Base-by-base conservation (phyloP, 2,113 vertebrate genomes). In the Cisticola juncidis region DNA sequence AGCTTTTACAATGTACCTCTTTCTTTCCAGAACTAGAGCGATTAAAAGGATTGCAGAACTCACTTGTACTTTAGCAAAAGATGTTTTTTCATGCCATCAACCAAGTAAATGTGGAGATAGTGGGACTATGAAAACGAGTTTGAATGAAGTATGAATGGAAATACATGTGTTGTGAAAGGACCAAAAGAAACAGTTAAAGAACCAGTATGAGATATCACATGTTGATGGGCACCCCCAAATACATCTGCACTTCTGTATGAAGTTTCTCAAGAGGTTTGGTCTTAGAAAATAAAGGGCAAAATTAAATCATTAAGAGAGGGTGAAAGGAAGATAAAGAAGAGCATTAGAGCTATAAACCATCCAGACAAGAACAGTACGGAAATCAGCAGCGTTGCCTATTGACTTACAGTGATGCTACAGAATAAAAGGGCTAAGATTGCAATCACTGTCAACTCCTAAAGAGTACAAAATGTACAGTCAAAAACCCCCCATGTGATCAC, bases 401-500 rank as follows among this genome's bases (percentile, higher is more conserved):
- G 71, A 77, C 74, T 90, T 92, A 70, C 15, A 73, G 62, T 38
- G 25, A 82, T 25, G 29, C 45, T 44, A 83, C 29, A 44, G 76
- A 76, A 88, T 88, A 68, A 95, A 95, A 94, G 79, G 56, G 24
- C 74, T 65, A 47, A 92, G 68, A 95, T 81, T 90, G 82, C 88
- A 97, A 92, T 92, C 92, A 92, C 40, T 70, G 35, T 40, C 68
- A 93, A 62, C 68, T 66, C 47, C 76, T 74, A 8, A 57, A 81
- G 11, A 86, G 47, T 56, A 83, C 68, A 86, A 94, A 90, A 93
- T 8, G 42, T 81, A 61, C 33, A 86, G 74, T 58, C 26, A 90
- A 83, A 86, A 95, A 33, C 35, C 4, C 3, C 38, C 26, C 68
- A 83, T 12, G 51, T 94, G 82, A 93, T 81, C 68, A 73, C 48